Conservation (phyloP, 2,113 vertebrate genomes). For the Hydrolagus affinis region DNA sequence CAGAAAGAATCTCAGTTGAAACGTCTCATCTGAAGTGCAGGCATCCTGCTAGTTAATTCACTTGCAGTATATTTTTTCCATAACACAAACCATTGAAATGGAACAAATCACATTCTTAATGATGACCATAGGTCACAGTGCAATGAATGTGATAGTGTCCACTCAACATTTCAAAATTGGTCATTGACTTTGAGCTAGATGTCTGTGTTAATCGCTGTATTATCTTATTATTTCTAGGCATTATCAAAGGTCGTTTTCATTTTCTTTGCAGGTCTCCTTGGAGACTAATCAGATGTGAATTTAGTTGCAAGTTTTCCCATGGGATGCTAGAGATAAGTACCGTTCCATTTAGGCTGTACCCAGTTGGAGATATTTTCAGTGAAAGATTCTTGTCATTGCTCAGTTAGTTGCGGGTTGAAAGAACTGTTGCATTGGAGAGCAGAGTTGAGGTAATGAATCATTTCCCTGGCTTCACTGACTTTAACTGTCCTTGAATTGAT, state of each 20-base stretch:
- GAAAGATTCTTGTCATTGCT: not conserved
- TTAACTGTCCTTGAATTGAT: not conserved
- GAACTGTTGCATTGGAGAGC: no score
- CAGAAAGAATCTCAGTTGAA: no score
- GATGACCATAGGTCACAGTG: not conserved
- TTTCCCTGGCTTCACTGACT: not conserved
- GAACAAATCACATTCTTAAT: not conserved
- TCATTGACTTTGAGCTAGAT: not conserved
- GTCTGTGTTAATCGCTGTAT: not conserved
- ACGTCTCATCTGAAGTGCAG: no score
- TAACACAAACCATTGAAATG: not conserved
- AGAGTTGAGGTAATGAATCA: not conserved
- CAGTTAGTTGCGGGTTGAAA: not conserved
- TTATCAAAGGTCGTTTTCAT: not conserved
- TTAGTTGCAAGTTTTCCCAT: not conserved
- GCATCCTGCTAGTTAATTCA: no score
- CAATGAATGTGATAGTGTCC: not conserved
- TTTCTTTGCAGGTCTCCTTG: not conserved
- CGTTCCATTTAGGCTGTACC: not conserved
- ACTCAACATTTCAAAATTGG: not conserved
- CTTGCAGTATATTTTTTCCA: no score
- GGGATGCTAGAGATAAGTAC: not conserved
- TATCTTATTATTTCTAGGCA: not conserved
- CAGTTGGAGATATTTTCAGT: not conserved
- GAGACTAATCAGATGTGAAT: not conserved